Base-by-base conservation (phyloP, 2,888 invertebrate genomes). In the Panopea generosa region DNA sequence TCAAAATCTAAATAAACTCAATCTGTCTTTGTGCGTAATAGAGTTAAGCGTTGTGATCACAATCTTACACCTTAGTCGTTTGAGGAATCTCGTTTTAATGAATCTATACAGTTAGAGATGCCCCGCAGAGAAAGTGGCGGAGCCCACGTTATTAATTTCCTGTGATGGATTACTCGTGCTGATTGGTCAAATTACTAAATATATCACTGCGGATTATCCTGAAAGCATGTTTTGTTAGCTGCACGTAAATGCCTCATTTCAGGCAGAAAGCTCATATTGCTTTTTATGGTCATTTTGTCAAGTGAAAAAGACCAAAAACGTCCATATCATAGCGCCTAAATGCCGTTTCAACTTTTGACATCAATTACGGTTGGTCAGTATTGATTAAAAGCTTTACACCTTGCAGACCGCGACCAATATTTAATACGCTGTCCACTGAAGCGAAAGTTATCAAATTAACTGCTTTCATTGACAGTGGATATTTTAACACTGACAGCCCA, bases 161-260 rank as follows among this genome's bases (percentile, higher is more conserved):
- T 26, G 50, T 72, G 77, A 72, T 72, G 77, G 72, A 77, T 71
- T 67, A 55, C 16, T 14, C 72, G 53, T 72, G 77, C 71, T 67
- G 72, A 72, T 59, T 67, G 72, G 77, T 60, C 63, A 53, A 72
- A 77, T 72, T 67, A 72, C 67, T 52, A 50, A 50, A 57, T 38
- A 50, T 40, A 16, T 49, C 55, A 11, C 45, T 24, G 24, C 24
- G n/a, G 59, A n/a, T 50, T 50, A 53, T 45, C 33, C 56, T 66
- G 55, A 50, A 67, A 60, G 24, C 63, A 53, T 65, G 63, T 77
- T 75, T 77, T 68, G 77, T 68, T 50, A 33, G 20, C 53, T 55
- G 53, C 65, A 24, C 33, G 24, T 57, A 50, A 59, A 62, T n/a
- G 56, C 63, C 53, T 63, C 55, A 69, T 65, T 63, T 59, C 61